Percentiles rank a stretch among this genome's conserved stretches.
phyloP scores from a whole-genome alignment of 2,888 invertebrate species.

The Lissonota sp. region DNA sequence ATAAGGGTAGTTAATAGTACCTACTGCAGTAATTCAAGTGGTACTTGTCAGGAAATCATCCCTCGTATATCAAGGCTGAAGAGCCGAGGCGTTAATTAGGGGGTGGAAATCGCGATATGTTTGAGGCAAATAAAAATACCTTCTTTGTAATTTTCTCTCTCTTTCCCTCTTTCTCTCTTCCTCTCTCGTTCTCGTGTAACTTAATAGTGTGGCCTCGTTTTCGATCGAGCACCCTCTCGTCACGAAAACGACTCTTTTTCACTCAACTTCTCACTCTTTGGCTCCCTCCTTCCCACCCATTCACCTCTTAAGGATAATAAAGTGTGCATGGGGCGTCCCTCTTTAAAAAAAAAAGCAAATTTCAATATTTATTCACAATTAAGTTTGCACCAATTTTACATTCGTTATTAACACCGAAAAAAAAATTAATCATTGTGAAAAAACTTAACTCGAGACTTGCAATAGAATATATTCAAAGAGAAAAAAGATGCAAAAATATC shows the following conservation, averaged over 20 bases:
- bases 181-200: slow-evolving; percentile 42
- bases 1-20: too few species aligned
- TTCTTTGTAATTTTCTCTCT: slow-evolving; percentile 8
- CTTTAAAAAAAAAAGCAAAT: too few species aligned
- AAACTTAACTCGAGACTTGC: too few species aligned
- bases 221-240: slow-evolving; percentile 63
- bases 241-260: slow-evolving; percentile 57
- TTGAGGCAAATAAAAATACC: slow-evolving; percentile 39
- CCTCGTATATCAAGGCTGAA: slow-evolving; percentile 51
- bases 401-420: too few species aligned
- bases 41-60: slow-evolving; percentile 54
- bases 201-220: slow-evolving; percentile 59
- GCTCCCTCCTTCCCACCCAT: slow-evolving; percentile 53
- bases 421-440: too few species aligned
- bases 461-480: too few species aligned
- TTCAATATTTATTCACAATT: too few species aligned
- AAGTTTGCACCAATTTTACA: too few species aligned
- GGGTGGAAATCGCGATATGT: slow-evolving; percentile 31
- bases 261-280: slow-evolving; percentile 44
- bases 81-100: slow-evolving; percentile 43
- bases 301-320: not conserved
- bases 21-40: slow-evolving; percentile 35
- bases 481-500: too few species aligned
- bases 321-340: too few species aligned
- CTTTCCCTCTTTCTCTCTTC: slow-evolving; percentile 8